Conservation (phyloP, 2,797 vertebrate species). For the Schizopygopsis pylzovi region DNA sequence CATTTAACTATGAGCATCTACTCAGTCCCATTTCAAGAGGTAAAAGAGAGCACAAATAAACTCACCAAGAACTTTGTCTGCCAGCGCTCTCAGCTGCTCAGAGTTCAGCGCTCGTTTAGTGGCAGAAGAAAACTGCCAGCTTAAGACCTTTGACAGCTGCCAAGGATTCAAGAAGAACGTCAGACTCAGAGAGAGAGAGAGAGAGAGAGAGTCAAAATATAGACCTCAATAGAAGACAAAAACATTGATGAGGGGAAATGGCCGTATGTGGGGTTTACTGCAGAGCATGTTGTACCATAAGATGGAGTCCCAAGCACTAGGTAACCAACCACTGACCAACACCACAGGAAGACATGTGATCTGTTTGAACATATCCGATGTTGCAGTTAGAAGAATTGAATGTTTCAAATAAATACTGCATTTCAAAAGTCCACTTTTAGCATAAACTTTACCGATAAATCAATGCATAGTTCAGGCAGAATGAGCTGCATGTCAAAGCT, state of each 20-base stretch:
- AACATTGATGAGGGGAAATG: background rate
- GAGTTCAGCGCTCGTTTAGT: constrained; percentile 85
- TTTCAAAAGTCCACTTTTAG: background rate
- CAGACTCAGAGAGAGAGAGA: constrained; percentile 77
- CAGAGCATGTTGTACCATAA: constrained; percentile 90
- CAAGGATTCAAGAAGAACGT: constrained; percentile 86
- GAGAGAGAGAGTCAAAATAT: background rate
- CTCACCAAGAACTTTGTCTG: constrained; percentile 85
- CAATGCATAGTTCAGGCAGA: constrained; percentile 15
- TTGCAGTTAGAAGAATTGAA: background rate
- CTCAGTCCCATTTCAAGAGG: background rate
- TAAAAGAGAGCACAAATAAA: background rate
- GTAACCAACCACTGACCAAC: constrained; percentile 64
- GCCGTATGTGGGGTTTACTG: constrained; percentile 79
- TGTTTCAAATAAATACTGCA: background rate
- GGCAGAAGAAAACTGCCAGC: constrained; percentile 92
- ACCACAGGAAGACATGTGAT: background rate
- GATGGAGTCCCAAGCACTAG: constrained; percentile 90
- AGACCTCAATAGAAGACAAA: background rate
- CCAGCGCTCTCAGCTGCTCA: constrained; percentile 86
- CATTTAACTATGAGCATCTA: background rate
- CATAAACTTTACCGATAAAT: constrained; percentile 60
- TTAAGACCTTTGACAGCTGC: constrained; percentile 86
- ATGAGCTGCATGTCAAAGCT: background rate
- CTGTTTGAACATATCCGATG: background rate